Conservation (phyloP, 1,140 invertebrate species). For the Vanessa atalanta region DNA sequence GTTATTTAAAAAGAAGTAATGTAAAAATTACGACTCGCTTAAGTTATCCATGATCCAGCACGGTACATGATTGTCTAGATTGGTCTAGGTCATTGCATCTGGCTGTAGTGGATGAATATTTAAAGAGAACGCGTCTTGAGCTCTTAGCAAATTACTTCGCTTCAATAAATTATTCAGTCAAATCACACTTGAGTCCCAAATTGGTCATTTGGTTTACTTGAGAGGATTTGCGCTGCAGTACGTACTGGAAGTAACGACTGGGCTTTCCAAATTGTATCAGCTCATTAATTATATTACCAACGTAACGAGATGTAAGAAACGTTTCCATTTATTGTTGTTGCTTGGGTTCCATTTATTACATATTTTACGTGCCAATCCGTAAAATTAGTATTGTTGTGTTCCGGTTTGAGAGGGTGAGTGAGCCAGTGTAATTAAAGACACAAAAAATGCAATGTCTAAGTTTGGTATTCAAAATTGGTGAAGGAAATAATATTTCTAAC, state of each 20-base stretch:
- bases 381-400: too few relatives aligned
- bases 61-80: slow-evolving; percentile 25
- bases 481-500: too few relatives aligned
- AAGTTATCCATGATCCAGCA: slow-evolving; percentile 11
- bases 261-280: background rate
- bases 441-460: too few relatives aligned
- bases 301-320: background rate
- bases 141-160: slow-evolving; percentile 34
- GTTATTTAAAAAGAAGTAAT: background rate
- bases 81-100: slow-evolving; percentile 24
- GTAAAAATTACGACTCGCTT: background rate
- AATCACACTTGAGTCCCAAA: slow-evolving; percentile 11
- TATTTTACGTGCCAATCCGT: too few relatives aligned
- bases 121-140: slow-evolving; percentile 30
- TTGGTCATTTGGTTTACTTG: background rate
- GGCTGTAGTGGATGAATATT: slow-evolving; percentile 27
- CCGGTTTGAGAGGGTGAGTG: too few relatives aligned
- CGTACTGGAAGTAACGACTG: background rate
- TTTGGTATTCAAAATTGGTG: too few relatives aligned
- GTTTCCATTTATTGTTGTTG: background rate
- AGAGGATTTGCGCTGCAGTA: background rate
- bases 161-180: slow-evolving; percentile 17
- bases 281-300: background rate
- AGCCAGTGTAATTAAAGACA: too few relatives aligned
- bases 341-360: too few relatives aligned